phyloP scores from a whole-genome alignment of 2,797 vertebrate genomes.

The Megaceryle alcyon region DNA sequence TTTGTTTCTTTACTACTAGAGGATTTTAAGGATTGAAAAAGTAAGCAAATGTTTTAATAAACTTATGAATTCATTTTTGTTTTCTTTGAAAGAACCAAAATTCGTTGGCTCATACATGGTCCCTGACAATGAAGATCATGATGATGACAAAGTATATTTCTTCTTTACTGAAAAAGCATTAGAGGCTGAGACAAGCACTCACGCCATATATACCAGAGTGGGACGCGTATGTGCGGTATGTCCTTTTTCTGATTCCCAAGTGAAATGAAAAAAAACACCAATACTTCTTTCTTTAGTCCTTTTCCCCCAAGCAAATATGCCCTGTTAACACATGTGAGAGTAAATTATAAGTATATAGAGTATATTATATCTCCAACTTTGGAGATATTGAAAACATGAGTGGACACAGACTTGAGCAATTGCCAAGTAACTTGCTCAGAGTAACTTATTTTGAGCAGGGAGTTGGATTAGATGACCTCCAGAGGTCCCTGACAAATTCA shows the following conservation, averaged over 20 bases:
- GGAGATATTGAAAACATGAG: not conserved
- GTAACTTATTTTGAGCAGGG: not conserved
- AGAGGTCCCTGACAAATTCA: not conserved
- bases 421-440: not conserved
- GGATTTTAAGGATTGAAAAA: not conserved
- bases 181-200: constrained; percentile 83
- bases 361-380: not conserved
- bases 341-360: not conserved
- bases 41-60: not conserved
- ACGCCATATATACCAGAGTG: constrained; percentile 87
- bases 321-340: not conserved
- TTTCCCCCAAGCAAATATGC: not conserved
- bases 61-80: not conserved
- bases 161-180: constrained; percentile 95
- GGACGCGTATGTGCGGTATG: constrained; percentile 92
- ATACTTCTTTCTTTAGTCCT: not conserved
- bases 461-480: not conserved
- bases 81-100: constrained; percentile 85
- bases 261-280: not conserved
- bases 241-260: not conserved
- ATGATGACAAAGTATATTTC: constrained; percentile 97
- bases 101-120: constrained; percentile 92
- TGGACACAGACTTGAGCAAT: not conserved
- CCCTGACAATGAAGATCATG: constrained; percentile 92
- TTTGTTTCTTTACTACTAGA: not conserved